Base-by-base conservation (phyloP, 1,140 invertebrate species). In the Chironomus tepperi region DNA sequence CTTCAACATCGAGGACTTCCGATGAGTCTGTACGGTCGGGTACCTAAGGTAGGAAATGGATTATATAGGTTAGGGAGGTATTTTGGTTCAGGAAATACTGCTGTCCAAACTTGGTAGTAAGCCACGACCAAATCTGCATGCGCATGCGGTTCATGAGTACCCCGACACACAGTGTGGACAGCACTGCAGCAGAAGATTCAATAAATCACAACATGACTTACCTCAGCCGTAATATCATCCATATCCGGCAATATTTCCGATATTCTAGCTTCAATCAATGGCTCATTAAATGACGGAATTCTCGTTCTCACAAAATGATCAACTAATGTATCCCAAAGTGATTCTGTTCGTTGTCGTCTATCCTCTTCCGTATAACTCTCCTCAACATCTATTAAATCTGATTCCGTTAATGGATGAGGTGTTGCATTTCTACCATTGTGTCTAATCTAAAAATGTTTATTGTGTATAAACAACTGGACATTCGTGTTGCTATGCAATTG, bases 181-280 rank as follows among this genome's bases (percentile, higher is more conserved):
- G n/a, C n/a, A n/a, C n/a, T n/a, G n/a, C n/a, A n/a, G n/a, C n/a
- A n/a, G n/a, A n/a, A n/a, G n/a, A n/a, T n/a, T n/a, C n/a, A n/a
- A n/a, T n/a, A n/a, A n/a, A n/a, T n/a, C n/a, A n/a, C n/a, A n/a
- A n/a, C n/a, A n/a, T n/a, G n/a, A n/a, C 19, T 70, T 70, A 18
- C 65, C 65, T 70, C 65, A 18, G 65, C 65, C 7, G 65, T 70
- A 16, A 70, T 70, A 19, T 70, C 65, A 70, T 70, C 65, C 65
- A 70, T 70, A 7, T 18, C 19, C 18, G 65, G n/a, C 65, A 70
- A 70, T 6, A 34, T 34, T 34, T 34, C 24, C 24, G 24, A 34
- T 21, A 70, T 8, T 70, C 18, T 16, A 70, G 65, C 5, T 19
- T 18, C 16, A 18, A 34, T 34, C 24, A 9, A 18, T 70, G 65